Evolutionary conservation across 2,113 vertebrate genomes (phyloP).

Genomic region (Crypturellus undulatus): DNA sequence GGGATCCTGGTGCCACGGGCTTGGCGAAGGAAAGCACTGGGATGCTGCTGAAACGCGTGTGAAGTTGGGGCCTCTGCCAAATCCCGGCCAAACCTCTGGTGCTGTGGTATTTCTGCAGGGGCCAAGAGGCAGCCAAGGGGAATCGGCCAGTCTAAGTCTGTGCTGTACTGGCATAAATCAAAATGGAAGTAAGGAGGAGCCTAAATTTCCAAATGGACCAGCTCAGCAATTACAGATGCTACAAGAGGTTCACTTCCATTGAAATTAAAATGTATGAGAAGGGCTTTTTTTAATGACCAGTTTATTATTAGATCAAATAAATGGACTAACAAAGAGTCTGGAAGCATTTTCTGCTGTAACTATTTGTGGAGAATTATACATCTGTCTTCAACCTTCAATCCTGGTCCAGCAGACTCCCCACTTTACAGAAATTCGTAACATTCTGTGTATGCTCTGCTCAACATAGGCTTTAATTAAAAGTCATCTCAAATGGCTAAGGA

Average conservation of each 20-base stretch:
- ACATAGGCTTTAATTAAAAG: conserved; percentile 9
- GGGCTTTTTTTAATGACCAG: not conserved
- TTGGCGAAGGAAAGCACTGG: not conserved
- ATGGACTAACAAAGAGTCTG: conserved; percentile 35
- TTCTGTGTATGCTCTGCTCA: not conserved
- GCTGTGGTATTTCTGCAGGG: not conserved
- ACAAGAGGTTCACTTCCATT: not conserved
- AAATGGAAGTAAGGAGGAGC: not conserved
- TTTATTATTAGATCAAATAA: conserved; percentile 42
- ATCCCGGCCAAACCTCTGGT: not conserved
- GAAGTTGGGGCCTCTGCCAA: not conserved
- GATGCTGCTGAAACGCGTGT: rapidly evolving
- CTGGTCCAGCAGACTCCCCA: not conserved
- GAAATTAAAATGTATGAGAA: conserved; percentile 14
- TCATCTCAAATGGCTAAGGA: not conserved
- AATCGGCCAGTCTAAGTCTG: not conserved
- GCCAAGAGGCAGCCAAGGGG: not conserved
- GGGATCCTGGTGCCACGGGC: rapidly evolving
- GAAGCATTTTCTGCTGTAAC: conserved; percentile 42
- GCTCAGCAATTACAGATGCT: not conserved
- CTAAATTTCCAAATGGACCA: not conserved
- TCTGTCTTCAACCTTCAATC: not conserved
- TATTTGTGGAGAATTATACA: conserved; percentile 30
- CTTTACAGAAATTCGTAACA: not conserved
- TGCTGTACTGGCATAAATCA: not conserved